A percentile compares a stretch with the other conserved stretches of the same genome.
Conservation (phyloP, 1,140 invertebrate genomes). For the Paramacrobiotus metropolitanus region DNA sequence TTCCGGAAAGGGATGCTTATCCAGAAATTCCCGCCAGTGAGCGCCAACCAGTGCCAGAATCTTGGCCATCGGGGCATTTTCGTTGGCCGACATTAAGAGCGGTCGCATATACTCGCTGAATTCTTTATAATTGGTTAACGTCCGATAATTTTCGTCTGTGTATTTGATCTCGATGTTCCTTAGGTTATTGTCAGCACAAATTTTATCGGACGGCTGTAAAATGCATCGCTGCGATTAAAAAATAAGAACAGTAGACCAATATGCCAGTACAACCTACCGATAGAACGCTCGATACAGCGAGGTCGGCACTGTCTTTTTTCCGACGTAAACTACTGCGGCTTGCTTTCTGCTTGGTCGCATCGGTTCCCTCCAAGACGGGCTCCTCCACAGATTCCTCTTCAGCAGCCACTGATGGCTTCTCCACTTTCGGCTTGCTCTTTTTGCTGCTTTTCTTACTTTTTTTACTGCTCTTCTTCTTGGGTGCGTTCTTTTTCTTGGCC, state of each 20-base stretch:
- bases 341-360: too few relatives aligned
- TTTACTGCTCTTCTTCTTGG: neutral
- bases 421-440: neutral
- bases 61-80: constrained; percentile 73
- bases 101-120: constrained; percentile 84
- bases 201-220: constrained; percentile 32
- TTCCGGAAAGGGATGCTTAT: constrained; percentile 45
- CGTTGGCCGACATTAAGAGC: constrained; percentile 73
- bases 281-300: neutral
- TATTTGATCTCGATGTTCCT: constrained; percentile 76
- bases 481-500: neutral
- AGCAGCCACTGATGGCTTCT: neutral
- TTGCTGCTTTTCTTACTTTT: neutral
- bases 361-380: too few relatives aligned
- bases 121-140: constrained; percentile 76
- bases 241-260: too few relatives aligned
- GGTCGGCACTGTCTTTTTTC: neutral
- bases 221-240: too few relatives aligned
- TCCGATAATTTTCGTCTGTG: constrained; percentile 69
- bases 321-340: neutral
- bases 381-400: too few relatives aligned
- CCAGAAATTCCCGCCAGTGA: constrained; percentile 81
- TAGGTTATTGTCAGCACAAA: constrained; percentile 67
- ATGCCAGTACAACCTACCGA: too few relatives aligned
- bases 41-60: constrained; percentile 84